phyloP scores from a whole-genome alignment of 2,113 vertebrate species.

The Chrysemys picta region DNA sequence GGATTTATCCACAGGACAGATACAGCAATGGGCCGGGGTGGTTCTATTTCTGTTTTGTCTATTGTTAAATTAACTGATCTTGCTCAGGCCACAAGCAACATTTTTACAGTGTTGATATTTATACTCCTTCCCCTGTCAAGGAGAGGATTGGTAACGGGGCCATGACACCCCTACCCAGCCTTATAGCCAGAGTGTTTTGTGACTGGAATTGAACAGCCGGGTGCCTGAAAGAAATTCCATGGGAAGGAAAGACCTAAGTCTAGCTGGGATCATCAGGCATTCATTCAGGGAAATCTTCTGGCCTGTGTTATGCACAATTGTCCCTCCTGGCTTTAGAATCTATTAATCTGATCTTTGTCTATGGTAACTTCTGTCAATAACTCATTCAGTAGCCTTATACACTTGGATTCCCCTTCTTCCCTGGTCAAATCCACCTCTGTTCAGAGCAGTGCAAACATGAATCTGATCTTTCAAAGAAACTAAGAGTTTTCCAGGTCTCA shows the following conservation, averaged over 20 bases:
- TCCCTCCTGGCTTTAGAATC: background rate
- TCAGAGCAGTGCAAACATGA: fast-evolving
- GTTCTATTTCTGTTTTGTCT: background rate
- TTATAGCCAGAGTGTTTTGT: background rate
- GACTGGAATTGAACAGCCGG: background rate
- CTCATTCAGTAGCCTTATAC: background rate
- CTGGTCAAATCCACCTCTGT: background rate
- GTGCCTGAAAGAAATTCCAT: background rate
- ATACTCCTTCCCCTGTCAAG: background rate
- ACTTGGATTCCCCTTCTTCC: background rate
- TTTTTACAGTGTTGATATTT: background rate
- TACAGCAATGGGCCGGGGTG: background rate
- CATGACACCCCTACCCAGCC: background rate
- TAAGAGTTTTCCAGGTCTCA: fast-evolving
- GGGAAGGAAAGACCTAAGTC: background rate
- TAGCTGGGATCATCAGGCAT: background rate
- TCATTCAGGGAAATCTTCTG: background rate
- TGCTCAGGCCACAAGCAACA: background rate
- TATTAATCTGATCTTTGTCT: background rate
- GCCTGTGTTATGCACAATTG: background rate
- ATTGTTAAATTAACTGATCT: background rate
- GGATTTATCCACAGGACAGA: background rate
- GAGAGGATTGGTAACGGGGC: background rate
- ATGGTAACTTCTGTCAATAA: background rate
- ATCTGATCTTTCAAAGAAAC: background rate